Percentiles rank a stretch among this genome's conserved stretches.
Evolutionary conservation across 1,140 invertebrate species (phyloP).

Genomic region (Calosoma granatense): DNA sequence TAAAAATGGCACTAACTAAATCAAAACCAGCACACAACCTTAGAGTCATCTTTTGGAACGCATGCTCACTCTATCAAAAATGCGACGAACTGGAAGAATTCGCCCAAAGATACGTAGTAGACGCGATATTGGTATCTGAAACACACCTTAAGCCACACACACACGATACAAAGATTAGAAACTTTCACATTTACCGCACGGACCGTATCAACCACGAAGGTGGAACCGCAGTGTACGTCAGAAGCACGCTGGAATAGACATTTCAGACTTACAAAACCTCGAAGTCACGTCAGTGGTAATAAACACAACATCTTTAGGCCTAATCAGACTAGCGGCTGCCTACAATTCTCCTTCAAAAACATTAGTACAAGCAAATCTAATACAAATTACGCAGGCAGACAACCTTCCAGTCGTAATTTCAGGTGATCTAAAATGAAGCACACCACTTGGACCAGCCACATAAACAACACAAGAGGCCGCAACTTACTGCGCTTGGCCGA

Average conservation of each 20-base stretch:
- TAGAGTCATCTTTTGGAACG: too few relatives aligned
- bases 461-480: neutral
- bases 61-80: too few relatives aligned
- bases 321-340: neutral
- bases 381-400: neutral
- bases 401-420: neutral
- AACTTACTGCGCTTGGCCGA: neutral
- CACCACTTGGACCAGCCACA: neutral
- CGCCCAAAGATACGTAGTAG: too few relatives aligned
- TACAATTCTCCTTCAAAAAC: neutral
- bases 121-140: too few relatives aligned
- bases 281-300: neutral
- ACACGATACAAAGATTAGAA: neutral
- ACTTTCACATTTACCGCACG: neutral
- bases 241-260: neutral
- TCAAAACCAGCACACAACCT: too few relatives aligned
- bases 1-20: too few relatives aligned
- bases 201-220: neutral
- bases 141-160: neutral
- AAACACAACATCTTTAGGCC: neutral
- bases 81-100: too few relatives aligned
- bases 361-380: neutral
- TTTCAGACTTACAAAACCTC: neutral
- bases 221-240: neutral
- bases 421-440: neutral